Evolutionary conservation across 2,797 vertebrate genomes (phyloP).

Genomic region (Ceyx erithaca): DNA sequence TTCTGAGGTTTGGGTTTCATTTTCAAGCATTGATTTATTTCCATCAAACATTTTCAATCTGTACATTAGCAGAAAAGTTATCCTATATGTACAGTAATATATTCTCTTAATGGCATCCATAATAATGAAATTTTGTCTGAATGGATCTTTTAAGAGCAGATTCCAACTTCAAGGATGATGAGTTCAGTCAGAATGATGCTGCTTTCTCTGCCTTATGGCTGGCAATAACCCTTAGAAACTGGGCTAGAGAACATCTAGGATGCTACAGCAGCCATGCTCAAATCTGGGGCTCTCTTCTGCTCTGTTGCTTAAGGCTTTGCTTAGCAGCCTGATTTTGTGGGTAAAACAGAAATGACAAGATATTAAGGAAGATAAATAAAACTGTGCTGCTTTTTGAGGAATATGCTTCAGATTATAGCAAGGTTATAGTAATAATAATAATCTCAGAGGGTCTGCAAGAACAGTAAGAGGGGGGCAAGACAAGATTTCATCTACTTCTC

Average conservation of each 20-base stretch:
- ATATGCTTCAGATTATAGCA: not conserved
- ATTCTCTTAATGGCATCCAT: constrained; percentile 29
- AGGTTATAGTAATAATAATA: constrained; percentile 5
- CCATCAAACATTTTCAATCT: constrained; percentile 13
- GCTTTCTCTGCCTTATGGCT: not conserved
- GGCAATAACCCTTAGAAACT: not conserved
- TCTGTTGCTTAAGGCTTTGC: not conserved
- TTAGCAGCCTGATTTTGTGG: not conserved
- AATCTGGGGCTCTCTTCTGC: not conserved
- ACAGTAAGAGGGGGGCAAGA: not conserved
- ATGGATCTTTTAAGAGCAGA: constrained; percentile 13
- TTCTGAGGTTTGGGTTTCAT: constrained; percentile 7
- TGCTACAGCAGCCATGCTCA: not conserved
- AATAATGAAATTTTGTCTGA: constrained; percentile 26
- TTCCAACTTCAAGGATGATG: constrained; percentile 12
- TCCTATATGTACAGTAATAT: not conserved
- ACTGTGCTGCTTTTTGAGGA: not conserved
- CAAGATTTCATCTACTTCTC: not conserved
- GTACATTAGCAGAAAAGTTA: constrained; percentile 18
- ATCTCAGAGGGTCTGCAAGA: not conserved
- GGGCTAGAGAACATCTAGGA: not conserved
- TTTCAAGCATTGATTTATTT: constrained; percentile 48
- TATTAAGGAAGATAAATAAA: not conserved
- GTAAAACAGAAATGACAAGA: not conserved
- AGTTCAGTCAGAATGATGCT: constrained; percentile 15